Conservation (phyloP, 2,797 vertebrate genomes). For the Echiichthys vipera region DNA sequence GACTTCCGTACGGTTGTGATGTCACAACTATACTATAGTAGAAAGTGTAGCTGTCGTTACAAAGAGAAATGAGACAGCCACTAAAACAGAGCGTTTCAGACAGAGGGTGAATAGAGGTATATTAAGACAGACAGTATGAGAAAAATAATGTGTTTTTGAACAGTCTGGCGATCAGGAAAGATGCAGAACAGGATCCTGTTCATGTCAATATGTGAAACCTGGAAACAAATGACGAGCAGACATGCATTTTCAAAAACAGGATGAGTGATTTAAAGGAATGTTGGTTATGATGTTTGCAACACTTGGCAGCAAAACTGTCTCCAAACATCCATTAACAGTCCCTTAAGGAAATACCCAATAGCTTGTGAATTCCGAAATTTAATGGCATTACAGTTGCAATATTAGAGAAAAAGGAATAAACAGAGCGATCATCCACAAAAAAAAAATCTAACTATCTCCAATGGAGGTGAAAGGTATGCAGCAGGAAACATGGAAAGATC, state of each 20-base stretch:
- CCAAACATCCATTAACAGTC: no score
- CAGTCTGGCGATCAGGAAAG: no score
- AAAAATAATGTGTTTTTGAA: no score
- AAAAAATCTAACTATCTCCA: slow-evolving; percentile 5
- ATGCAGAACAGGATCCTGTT: background rate
- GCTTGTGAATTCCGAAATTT: background rate
- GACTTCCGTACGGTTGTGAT: no score
- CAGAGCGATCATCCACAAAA: slow-evolving; percentile 84
- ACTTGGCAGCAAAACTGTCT: background rate
- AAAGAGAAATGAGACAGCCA: no score
- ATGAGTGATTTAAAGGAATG: background rate
- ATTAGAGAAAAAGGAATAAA: slow-evolving; percentile 12
- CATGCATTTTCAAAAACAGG: background rate
- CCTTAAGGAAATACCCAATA: no score
- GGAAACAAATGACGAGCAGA: background rate
- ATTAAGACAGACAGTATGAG: no score
- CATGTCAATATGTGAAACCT: background rate
- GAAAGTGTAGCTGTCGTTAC: no score
- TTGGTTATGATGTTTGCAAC: background rate
- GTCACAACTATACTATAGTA: no score
- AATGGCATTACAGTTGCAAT: background rate
- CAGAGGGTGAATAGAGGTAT: no score
- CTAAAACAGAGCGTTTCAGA: no score
- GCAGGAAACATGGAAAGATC: slow-evolving; percentile 12
- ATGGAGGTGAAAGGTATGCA: slow-evolving; percentile 31